Evolutionary conservation across 2,113 vertebrate genomes (phyloP).

Genomic region (Motacilla alba): DNA sequence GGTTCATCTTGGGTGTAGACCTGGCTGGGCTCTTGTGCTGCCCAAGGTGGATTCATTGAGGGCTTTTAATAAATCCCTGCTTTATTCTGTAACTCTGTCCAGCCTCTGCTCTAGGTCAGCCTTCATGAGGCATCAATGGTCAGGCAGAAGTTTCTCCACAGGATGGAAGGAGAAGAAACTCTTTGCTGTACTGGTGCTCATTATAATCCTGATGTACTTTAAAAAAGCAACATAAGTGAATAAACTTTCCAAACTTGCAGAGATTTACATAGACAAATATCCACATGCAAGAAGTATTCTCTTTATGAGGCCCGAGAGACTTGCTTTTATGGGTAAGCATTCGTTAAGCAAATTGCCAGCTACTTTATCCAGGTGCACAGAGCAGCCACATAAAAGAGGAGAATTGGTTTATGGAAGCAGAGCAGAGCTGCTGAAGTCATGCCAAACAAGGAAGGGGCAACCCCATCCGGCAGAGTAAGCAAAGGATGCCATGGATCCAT

Average conservation of each 20-base stretch:
- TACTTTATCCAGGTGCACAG: neutral
- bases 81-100: neutral
- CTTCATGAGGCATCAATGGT: neutral
- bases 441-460: slow-evolving; percentile 35
- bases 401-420: neutral
- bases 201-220: neutral
- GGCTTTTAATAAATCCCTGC: neutral
- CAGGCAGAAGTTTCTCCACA: neutral
- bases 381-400: neutral
- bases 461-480: slow-evolving; percentile 17
- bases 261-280: neutral
- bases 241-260: neutral
- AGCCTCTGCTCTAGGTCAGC: neutral
- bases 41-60: too few species aligned
- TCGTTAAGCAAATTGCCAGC: slow-evolving; percentile 1
- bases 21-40: neutral
- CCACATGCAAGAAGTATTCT: neutral
- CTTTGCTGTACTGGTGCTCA: neutral
- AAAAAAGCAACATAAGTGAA: neutral
- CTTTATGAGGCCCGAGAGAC: neutral
- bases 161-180: neutral
- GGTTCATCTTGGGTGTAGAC: neutral
- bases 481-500: slow-evolving; percentile 24
- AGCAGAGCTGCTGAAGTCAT: neutral
- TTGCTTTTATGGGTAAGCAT: neutral